These are phyloP conservation scores for Notarius quadriscutis DNA, from an alignment of 2,113 vertebrate species.

Conservation along the genomic window DNA sequence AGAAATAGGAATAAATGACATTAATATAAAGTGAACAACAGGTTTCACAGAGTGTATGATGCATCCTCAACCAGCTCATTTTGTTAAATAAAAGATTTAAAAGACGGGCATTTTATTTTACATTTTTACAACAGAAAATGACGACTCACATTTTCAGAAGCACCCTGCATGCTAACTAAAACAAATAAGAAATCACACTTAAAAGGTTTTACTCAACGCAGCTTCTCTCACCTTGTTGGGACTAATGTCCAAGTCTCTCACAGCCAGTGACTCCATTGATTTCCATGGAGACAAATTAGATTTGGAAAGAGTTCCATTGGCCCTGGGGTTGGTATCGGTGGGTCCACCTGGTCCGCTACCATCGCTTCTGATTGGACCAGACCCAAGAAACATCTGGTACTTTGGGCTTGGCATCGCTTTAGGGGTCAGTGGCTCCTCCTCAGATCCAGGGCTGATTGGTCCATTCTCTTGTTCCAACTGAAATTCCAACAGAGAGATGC, in stretches of 20 bases:
- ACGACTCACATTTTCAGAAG: neutral
- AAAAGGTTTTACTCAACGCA: neutral
- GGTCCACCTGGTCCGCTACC: conserved; percentile 56
- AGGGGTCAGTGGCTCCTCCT: conserved; percentile 60
- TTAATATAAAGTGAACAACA: neutral
- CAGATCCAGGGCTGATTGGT: conserved; percentile 57
- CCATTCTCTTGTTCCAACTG: conserved; percentile 62
- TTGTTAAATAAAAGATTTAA: neutral
- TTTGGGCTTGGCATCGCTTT: conserved; percentile 62
- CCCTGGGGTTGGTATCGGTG: conserved; percentile 45
- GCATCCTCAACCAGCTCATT: neutral
- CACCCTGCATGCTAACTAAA: neutral
- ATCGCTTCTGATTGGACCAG: conserved; percentile 57
- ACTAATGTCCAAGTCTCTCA: conserved; percentile 68
- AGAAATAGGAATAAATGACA: neutral
- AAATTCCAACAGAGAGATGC: conserved; percentile 56
- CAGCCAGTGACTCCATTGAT: conserved; percentile 72
- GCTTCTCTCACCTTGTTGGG: conserved; percentile 66
- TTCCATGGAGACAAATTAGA: conserved; percentile 56
- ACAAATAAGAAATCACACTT: neutral
- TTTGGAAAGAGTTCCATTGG: conserved; percentile 60
- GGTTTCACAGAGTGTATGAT: neutral
- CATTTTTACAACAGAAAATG: neutral
- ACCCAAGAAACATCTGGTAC: conserved; percentile 71
- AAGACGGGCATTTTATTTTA: neutral